Conservation (phyloP, 2,113 vertebrate species). For the Pogona vitticeps region DNA sequence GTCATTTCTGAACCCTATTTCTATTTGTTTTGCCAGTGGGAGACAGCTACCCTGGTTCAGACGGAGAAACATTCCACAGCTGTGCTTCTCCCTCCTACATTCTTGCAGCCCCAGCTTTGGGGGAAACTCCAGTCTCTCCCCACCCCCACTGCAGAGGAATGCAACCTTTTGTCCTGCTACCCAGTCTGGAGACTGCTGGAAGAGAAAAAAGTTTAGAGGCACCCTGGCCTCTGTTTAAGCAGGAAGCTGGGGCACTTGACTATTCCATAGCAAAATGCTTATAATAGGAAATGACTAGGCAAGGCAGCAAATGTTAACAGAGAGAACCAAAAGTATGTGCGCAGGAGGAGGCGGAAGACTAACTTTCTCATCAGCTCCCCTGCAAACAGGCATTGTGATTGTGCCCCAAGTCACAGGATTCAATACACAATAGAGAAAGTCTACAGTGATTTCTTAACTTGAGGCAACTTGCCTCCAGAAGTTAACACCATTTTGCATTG, state of each 20-base stretch:
- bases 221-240: not conserved
- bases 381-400: not conserved
- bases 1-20: not conserved
- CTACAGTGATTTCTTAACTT: too few relatives aligned
- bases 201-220: not conserved
- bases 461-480: too few relatives aligned
- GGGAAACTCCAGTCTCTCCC: not conserved
- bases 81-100: not conserved
- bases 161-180: conserved; percentile 23
- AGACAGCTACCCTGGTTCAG: not conserved
- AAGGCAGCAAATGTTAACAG: not conserved
- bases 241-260: not conserved
- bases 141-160: conserved; percentile 15
- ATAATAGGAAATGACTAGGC: not conserved
- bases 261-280: not conserved
- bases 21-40: not conserved
- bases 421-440: too few relatives aligned
- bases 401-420: too few relatives aligned
- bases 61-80: not conserved
- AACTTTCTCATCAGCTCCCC: not conserved
- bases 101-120: not conserved
- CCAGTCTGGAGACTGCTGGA: not conserved
- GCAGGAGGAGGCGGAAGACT: too few relatives aligned
- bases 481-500: too few relatives aligned
- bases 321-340: not conserved